Base-by-base conservation (phyloP, 2,113 vertebrate species). In the Apaloderma vittatum region DNA sequence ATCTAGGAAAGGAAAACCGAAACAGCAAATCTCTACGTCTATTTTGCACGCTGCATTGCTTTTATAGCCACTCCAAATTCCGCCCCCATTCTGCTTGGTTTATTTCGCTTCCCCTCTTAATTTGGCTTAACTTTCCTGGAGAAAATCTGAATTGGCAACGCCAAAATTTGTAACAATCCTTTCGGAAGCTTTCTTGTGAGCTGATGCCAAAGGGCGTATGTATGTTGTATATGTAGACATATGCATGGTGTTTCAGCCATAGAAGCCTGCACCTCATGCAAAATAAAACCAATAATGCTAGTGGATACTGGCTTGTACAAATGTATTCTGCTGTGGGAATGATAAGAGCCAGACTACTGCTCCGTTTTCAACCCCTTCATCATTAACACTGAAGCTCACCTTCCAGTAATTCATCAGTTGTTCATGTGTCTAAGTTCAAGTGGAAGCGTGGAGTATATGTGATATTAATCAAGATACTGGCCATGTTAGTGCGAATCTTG, bases 1-100 rank as follows among this genome's bases (percentile, higher is more conserved):
- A 74, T 34, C 8, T 26, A 10, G 27, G 2, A 6, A 22, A 30
- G 34, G n/a, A 26, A 54, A 6, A 13, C 20, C 26, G 19, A 37
- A 61, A 62, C 27, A 46, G 9, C 0, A 0, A 63, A 72, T 43
- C 37, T 54, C 29, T 11, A 4, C 0, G 0, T 32, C 3, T 2
- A 3, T 74, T 81, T 74, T 63, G 20, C 37, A 13, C 55, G 23
- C 66, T 45, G 65, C 1, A 0, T 49, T 88, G 40, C 24, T 48
- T 20, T 37, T 17, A 49, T 34, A 46, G 29, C 13, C 51, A 9
- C 57, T 78, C 55, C 55, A 40, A 40, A 73, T 58, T 34, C 46
- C 17, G 1, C 20, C 20, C 37, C 27, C 2, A 2, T 29, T 48
- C 63, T 7, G 3, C 51, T 54, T 21, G 36, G 19, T 11, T 18